These are phyloP conservation scores for Celastrina argiolus DNA, from an alignment of 2,888 invertebrate genomes.

Conservation along the genomic window DNA sequence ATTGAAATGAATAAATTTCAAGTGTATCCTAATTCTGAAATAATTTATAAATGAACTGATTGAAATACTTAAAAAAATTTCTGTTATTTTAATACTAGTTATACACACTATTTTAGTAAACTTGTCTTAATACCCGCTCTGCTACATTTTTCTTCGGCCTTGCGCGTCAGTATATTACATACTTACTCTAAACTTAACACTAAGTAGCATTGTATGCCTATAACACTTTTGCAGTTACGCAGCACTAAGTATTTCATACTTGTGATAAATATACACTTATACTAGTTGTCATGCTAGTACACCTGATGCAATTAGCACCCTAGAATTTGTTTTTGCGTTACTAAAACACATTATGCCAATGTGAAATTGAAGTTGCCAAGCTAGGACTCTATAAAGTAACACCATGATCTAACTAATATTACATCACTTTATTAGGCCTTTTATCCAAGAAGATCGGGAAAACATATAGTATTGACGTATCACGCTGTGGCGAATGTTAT, in stretches of 20 bases:
- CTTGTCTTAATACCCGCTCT: not conserved
- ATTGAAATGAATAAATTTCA: no score
- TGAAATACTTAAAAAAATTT: no score
- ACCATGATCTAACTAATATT: no score
- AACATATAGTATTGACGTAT: no score
- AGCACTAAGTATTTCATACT: not conserved
- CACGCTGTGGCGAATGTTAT: no score
- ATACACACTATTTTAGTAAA: not conserved
- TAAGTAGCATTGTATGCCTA: not conserved
- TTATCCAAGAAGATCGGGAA: no score
- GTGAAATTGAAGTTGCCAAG: not conserved
- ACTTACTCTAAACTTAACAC: no score
- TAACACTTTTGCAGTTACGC: not conserved
- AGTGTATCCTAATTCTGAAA: no score
- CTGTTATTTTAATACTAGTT: not conserved
- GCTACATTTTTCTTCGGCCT: not conserved
- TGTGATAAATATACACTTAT: conserved; percentile 2
- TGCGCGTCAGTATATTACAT: not conserved
- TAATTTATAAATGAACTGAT: no score
- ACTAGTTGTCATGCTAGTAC: not conserved
- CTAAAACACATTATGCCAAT: not conserved
- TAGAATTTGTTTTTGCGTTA: not conserved
- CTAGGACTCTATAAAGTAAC: no score
- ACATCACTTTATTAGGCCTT: no score
- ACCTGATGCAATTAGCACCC: not conserved